Conservation (phyloP, 2,113 vertebrate species). For the Heterochromis multidens region DNA sequence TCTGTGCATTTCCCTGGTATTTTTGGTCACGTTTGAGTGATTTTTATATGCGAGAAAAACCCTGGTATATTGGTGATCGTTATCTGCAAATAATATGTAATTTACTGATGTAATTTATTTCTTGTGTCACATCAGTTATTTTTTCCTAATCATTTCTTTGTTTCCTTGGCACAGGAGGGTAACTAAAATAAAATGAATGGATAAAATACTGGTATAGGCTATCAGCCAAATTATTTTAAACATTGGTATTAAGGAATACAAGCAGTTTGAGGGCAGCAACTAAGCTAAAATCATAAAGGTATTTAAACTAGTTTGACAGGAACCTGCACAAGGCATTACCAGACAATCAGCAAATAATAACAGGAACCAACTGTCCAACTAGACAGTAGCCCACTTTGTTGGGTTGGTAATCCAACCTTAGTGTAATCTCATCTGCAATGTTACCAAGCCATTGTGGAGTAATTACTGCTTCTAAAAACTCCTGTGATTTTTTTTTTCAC, state of each 20-base stretch:
- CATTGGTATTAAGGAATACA: too few relatives aligned
- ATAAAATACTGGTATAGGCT: accelerated
- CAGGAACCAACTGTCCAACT: background rate
- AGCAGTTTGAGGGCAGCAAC: background rate
- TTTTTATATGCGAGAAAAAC: background rate
- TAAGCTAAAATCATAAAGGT: background rate
- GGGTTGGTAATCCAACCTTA: background rate
- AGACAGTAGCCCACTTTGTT: background rate
- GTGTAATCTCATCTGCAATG: background rate
- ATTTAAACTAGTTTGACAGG: background rate
- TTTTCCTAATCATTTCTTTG: background rate
- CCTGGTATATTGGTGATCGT: accelerated
- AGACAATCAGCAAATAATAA: background rate
- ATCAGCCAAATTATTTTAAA: background rate
- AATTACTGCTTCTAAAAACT: background rate
- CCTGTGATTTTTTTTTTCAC: accelerated
- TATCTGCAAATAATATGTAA: background rate
- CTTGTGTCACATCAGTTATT: background rate
- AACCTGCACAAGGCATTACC: background rate
- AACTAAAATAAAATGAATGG: background rate
- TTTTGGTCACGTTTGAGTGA: too few relatives aligned
- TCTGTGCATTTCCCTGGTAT: too few relatives aligned
- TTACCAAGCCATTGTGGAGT: background rate
- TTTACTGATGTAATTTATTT: background rate
- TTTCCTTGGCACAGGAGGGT: background rate